phyloP scores from a whole-genome alignment of 1,140 invertebrate genomes.

The Pseudomyrmex concolor region DNA sequence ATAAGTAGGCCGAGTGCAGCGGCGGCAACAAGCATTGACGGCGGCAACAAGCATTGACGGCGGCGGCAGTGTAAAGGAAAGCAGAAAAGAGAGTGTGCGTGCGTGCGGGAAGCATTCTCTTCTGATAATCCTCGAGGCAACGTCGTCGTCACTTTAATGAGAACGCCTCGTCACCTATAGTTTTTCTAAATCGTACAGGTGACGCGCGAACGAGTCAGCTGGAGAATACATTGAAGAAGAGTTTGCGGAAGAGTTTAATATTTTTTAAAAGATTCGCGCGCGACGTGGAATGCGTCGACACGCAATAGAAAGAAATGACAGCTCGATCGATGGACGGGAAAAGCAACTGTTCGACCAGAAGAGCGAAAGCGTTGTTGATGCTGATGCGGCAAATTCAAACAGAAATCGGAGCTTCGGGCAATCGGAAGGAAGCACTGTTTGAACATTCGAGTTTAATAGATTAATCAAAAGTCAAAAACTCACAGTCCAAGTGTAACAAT shows the following conservation, averaged over 20 bases:
- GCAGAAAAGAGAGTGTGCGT: background rate
- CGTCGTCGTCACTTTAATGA: conserved; percentile 26
- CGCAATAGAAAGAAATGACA: no score
- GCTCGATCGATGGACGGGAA: no score
- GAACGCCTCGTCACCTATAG: background rate
- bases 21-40: conserved; percentile 10
- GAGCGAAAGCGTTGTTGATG: no score
- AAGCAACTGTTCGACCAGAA: no score
- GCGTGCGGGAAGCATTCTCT: background rate
- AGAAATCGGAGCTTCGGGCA: no score
- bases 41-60: conserved; percentile 14
- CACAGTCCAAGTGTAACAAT: no score
- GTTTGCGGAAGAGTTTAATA: background rate
- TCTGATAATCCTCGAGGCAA: background rate
- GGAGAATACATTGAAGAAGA: background rate
- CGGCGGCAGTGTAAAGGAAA: conserved; percentile 12
- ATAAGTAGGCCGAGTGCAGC: conserved; percentile 53
- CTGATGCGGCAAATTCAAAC: no score
- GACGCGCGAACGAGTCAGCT: conserved; percentile 6
- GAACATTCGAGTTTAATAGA: no score
- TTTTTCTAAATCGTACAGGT: conserved; percentile 14
- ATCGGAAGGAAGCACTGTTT: no score
- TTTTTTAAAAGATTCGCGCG: background rate
- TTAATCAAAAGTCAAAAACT: no score
- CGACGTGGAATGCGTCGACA: no score